Evolutionary conservation across 2,113 vertebrate species (phyloP).

Genomic region (Podilymbus podiceps): DNA sequence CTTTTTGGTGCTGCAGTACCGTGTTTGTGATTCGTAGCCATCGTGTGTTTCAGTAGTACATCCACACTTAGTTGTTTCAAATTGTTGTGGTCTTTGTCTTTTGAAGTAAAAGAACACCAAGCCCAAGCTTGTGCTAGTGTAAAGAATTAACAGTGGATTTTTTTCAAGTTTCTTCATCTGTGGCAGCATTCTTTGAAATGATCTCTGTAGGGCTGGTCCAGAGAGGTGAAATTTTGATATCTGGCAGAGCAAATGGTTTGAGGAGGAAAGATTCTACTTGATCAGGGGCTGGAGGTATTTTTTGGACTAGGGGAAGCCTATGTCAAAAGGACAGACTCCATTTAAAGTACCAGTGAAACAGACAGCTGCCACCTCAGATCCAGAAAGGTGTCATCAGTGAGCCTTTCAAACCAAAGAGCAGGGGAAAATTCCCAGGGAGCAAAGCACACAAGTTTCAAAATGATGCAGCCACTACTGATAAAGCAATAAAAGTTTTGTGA

Average conservation of each 20-base stretch:
- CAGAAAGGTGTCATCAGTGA: neutral
- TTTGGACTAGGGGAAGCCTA: neutral
- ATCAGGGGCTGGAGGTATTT: neutral
- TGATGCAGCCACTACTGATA: neutral
- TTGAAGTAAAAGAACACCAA: neutral
- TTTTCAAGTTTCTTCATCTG: neutral
- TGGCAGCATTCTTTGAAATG: neutral
- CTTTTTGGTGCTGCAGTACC: fast-evolving
- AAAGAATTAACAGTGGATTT: neutral
- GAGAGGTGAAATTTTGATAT: neutral
- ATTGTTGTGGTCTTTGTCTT: neutral
- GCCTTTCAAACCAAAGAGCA: neutral
- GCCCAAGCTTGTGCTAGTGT: neutral
- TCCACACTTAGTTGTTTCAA: neutral
- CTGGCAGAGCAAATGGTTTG: neutral
- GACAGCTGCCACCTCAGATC: neutral
- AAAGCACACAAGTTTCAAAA: neutral
- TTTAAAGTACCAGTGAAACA: neutral
- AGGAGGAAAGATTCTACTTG: neutral
- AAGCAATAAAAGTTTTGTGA: neutral
- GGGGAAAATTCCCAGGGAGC: neutral
- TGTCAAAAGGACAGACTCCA: neutral
- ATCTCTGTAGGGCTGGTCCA: neutral
- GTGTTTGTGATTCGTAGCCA: fast-evolving
- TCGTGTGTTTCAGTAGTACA: neutral